Base-by-base conservation (phyloP, 2,113 vertebrate species). In the Baryphthengus martii region DNA sequence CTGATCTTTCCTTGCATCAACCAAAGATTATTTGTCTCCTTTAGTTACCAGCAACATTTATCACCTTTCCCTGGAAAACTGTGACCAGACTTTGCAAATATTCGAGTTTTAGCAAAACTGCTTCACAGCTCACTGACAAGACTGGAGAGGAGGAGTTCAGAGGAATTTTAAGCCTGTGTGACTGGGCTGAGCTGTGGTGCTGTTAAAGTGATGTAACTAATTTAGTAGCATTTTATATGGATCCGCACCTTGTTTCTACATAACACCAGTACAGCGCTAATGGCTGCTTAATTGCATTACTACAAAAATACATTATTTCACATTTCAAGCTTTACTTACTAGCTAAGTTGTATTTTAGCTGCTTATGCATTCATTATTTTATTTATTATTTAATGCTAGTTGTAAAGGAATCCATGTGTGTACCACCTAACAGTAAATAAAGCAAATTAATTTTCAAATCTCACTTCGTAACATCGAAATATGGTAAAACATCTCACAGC, bases 1-100 rank as follows among this genome's bases (percentile, higher is more conserved):
- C 44, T 88, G 89, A 87, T 63, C 86, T 87, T 68, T 92, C 76
- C 56, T 49, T 52, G 24, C n/a, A 71, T 59, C 50, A 76, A 3
- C 19, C 45, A 29, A 76, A 85, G 74, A 28, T 53, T 55, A 44
- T 91, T 56, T 72, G 52, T 29, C 56, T 89, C 84, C 81, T 78
- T 59, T 33, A 82, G 73, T 52, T 86, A 40, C 15, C 1, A 35
- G 47, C 55, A 90, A 25, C 35, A 18, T 63, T 86, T 71, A 17
- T 73, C 37, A 63, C 80, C 73, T 37, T 63, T 24, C 45, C 62
- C 85, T 35, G 53, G 39, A 75, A 47, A 81, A 75, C 13, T 21
- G 15, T 0, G 28, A 26, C 1, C 0, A 42, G 42, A 44, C 55
- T 39, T 24, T 56, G 24, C 61, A 78, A 33, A 24, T 2, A 76